Evolutionary conservation across 2,797 vertebrate species (phyloP), one percentile per base, ranked within the genome.

Genomic region (Varecia variegata): DNA sequence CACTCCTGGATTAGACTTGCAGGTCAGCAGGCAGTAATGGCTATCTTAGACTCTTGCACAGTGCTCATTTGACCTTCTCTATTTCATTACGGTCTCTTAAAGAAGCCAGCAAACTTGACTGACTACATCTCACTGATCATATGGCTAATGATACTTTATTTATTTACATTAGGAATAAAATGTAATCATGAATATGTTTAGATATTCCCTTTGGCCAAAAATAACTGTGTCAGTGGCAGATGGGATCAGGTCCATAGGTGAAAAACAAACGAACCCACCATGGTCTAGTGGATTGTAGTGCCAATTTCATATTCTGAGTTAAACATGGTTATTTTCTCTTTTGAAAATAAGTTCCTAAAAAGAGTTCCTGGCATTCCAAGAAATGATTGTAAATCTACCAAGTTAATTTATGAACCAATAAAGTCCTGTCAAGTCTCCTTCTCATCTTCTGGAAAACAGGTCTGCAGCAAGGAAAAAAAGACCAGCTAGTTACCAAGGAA

Each of bases 331-430:
- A 70, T 90, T 87, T 88, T 89, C 77, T 89, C 71, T 95, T 94
- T 43, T 62, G 93, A 97, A 97, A 97, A 90, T 97, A 32, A 97
- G 92, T 97, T 97, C 90, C 97, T 98, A 94, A 98, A 98, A 98
- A 97, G 50, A 98, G 95, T 97, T 97, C 58, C 45, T 98, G 96
- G 93, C 94, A 95, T 97, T 95, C 94, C 83, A 97, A 97, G 92
- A 93, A 97, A 97, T 96, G 87, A 93, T 88, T 89, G 52, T 98
- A 98, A 98, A 98, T 98, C 97, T 87, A 95, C 80, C 91, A 89
- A 95, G 96, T 95, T 98, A 98, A 97, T 98, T 98, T 98, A 96
- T 98, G 95, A 97, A 98, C 96, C 96, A 98, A 94, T 97, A 98
- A 98, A 97, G 96, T 90, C 93, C 97, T 98, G 96, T 98, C 97